These are phyloP conservation scores for Pristionchus fissidentatus DNA, from an alignment of 2,888 invertebrate species.

Conservation along the genomic window DNA sequence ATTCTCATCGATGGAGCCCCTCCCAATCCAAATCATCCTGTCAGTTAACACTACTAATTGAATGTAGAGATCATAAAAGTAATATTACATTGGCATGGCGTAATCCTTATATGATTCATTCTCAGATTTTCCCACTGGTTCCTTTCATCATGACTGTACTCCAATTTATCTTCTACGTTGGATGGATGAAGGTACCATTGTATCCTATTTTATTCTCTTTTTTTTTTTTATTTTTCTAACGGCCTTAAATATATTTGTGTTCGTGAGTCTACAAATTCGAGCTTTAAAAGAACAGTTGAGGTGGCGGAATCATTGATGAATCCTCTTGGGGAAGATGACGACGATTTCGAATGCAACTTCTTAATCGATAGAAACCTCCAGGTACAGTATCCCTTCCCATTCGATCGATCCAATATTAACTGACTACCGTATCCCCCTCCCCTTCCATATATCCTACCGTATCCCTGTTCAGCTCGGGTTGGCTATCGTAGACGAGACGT, in stretches of 20 bases:
- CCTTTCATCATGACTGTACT: slow-evolving; percentile 70
- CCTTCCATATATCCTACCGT: neutral
- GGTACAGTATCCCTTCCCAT: slow-evolving; percentile 46
- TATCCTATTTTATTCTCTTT: neutral
- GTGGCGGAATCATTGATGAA: slow-evolving; percentile 71
- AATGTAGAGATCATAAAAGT: neutral
- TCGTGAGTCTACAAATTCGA: too few species aligned
- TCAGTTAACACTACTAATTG: neutral
- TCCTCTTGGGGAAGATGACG: slow-evolving; percentile 71
- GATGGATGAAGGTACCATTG: slow-evolving; percentile 68
- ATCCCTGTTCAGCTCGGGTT: slow-evolving; percentile 55
- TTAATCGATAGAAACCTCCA: slow-evolving; percentile 62
- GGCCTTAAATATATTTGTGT: too few species aligned
- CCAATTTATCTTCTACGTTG: slow-evolving; percentile 69
- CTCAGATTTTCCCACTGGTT: slow-evolving; percentile 61
- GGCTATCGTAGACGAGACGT: slow-evolving; percentile 62
- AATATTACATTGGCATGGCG: neutral
- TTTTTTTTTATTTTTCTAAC: neutral
- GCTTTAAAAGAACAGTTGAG: too few species aligned
- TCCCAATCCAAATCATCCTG: slow-evolving; percentile 45
- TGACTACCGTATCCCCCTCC: neutral
- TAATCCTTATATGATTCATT: neutral
- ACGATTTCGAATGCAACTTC: slow-evolving; percentile 69
- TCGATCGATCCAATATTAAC: neutral
- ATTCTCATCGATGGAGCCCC: slow-evolving; percentile 62